Conservation (phyloP, 2,797 vertebrate species). For the Amazonetta brasiliensis region DNA sequence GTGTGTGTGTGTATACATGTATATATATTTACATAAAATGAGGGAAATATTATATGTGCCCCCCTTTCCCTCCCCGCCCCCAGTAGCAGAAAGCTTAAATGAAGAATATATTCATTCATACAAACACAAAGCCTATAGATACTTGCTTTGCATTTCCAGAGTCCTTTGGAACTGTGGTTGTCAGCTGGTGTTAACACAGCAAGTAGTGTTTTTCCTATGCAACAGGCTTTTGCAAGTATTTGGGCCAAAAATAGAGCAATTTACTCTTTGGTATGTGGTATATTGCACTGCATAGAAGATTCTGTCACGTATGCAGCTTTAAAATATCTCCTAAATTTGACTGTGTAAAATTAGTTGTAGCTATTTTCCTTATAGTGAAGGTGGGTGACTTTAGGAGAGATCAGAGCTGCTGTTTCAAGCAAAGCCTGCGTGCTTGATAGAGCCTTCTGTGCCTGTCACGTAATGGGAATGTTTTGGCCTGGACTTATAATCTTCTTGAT, state of each 20-base stretch:
- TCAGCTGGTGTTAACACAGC: neutral
- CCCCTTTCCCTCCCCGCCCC: too few relatives aligned
- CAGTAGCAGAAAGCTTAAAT: neutral
- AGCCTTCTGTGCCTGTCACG: neutral
- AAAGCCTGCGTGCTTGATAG: neutral
- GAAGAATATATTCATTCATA: neutral
- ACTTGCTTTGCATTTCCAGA: neutral
- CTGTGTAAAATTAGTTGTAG: neutral
- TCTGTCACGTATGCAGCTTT: neutral
- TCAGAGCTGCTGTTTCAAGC: neutral
- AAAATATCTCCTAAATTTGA: neutral
- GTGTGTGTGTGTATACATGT: too few relatives aligned
- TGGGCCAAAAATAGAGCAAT: neutral
- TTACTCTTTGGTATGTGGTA: neutral
- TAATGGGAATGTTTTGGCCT: neutral
- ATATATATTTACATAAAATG: neutral
- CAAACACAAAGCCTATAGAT: neutral
- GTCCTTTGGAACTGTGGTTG: neutral
- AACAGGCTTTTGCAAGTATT: neutral
- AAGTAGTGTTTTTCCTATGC: accelerated
- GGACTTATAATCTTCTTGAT: neutral
- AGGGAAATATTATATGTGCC: neutral
- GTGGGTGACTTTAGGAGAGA: neutral
- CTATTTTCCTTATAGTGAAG: neutral
- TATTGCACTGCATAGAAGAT: neutral